Percentiles rank a stretch among this genome's conserved stretches.
phyloP scores from a whole-genome alignment of 2,797 vertebrate species.

The Odontamblyopus rebecca region DNA sequence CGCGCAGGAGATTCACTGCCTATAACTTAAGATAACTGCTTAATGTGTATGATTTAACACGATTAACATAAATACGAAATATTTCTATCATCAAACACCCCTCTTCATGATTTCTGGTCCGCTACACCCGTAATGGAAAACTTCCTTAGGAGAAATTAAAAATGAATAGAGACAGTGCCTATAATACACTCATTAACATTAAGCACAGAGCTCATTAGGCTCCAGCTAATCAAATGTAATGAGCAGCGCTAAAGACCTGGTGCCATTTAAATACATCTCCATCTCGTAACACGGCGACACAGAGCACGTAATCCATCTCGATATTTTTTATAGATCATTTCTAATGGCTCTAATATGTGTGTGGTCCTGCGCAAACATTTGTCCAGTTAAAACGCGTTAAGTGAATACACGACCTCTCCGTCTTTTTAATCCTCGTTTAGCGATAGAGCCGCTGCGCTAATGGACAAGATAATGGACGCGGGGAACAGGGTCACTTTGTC shows the following conservation, averaged over 20 bases:
- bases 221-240: constrained; percentile 12
- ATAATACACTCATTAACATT: constrained; percentile 15
- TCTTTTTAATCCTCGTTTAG: neutral
- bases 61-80: neutral
- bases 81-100: neutral
- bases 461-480: neutral
- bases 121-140: neutral
- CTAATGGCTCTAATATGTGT: neutral
- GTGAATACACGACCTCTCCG: neutral
- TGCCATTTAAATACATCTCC: constrained; percentile 13
- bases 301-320: neutral
- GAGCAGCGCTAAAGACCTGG: constrained; percentile 2
- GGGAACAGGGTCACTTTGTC: neutral
- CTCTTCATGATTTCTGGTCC: constrained; percentile 1
- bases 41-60: neutral
- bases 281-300: neutral
- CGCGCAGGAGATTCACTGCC: neutral
- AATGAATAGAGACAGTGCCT: neutral
- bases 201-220: constrained; percentile 6
- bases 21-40: neutral
- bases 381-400: neutral
- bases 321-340: constrained; percentile 10
- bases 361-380: constrained; percentile 4
- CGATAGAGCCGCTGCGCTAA: neutral
- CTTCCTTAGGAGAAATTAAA: neutral